These are phyloP conservation scores for Aepyceros melampus DNA, from an alignment of 2,113 vertebrate genomes.

Conservation along the genomic window DNA sequence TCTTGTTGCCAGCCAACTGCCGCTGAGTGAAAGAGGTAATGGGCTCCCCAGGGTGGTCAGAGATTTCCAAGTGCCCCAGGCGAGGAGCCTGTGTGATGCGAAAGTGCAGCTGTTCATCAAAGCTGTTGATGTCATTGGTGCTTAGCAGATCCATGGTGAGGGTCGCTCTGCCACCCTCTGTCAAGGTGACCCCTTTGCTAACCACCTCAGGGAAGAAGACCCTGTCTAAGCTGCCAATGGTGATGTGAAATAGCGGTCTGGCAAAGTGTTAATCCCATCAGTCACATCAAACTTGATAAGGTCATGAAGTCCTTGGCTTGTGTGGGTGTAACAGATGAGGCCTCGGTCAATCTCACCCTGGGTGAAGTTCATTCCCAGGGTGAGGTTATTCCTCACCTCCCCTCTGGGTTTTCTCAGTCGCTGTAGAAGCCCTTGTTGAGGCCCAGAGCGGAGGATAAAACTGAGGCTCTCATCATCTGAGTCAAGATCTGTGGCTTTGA, in stretches of 20 bases:
- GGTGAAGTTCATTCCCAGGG: conserved; percentile 78
- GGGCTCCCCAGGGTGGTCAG: conserved; percentile 66
- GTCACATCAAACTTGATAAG: conserved; percentile 81
- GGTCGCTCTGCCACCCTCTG: conserved; percentile 71
- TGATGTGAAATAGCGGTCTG: conserved; percentile 74
- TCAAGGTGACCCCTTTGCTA: conserved; percentile 75
- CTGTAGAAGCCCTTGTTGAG: conserved; percentile 81
- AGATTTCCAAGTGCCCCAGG: conserved; percentile 73
- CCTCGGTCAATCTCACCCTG: conserved; percentile 77
- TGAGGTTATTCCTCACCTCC: conserved; percentile 75
- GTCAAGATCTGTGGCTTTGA: conserved; percentile 79
- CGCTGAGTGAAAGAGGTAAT: conserved; percentile 74
- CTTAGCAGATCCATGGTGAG: conserved; percentile 76
- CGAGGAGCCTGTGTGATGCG: conserved; percentile 67
- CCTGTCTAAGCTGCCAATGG: conserved; percentile 59
- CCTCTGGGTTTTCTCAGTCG: conserved; percentile 77
- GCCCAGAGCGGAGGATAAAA: conserved; percentile 72
- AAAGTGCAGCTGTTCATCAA: conserved; percentile 71
- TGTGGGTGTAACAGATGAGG: conserved; percentile 72
- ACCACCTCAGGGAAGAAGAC: conserved; percentile 72
- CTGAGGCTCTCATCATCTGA: conserved; percentile 76
- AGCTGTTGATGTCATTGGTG: conserved; percentile 73
- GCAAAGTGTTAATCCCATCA: conserved; percentile 77
- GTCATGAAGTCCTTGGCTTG: conserved; percentile 68
- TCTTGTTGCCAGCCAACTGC: conserved; percentile 77